Conservation (phyloP, 2,113 vertebrate species). For the Genyomyrus donnyi region DNA sequence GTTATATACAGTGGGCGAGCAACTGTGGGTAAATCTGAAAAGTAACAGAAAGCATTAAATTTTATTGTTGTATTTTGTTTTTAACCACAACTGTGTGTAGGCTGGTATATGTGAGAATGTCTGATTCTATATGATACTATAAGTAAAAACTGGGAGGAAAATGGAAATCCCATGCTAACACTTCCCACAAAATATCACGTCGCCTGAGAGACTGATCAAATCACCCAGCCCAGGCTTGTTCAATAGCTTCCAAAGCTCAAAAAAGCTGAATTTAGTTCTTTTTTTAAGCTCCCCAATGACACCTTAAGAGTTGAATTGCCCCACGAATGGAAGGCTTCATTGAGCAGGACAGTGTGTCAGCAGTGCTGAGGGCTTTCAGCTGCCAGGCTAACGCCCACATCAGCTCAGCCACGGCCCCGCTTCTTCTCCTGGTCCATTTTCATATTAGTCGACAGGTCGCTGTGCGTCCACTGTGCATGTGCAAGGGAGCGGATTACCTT, state of each 20-base stretch:
- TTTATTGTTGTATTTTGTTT: neutral
- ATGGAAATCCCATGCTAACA: neutral
- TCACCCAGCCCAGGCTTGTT: neutral
- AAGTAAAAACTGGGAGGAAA: neutral
- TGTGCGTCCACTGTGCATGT: constrained; percentile 23
- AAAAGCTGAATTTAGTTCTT: constrained; percentile 16
- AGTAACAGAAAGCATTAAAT: neutral
- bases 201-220: neutral
- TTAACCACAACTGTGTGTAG: neutral
- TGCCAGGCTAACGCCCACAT: neutral
- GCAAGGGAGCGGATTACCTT: constrained; percentile 19
- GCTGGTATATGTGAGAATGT: neutral
- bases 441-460: constrained; percentile 41
- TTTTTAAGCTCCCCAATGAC: constrained; percentile 38
- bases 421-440: neutral
- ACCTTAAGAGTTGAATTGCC: constrained; percentile 43
- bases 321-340: constrained; percentile 55
- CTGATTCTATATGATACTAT: neutral
- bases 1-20: neutral
- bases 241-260: neutral
- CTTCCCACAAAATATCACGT: neutral
- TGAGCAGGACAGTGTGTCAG: constrained; percentile 35
- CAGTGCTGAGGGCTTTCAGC: neutral
- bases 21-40: neutral
- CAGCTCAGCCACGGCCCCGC: neutral